Percentiles rank a stretch among this genome's conserved stretches.
Evolutionary conservation across 53 echinoderm and acorn worm species (phyloP).

Genomic region (Astropecten irregularis): DNA sequence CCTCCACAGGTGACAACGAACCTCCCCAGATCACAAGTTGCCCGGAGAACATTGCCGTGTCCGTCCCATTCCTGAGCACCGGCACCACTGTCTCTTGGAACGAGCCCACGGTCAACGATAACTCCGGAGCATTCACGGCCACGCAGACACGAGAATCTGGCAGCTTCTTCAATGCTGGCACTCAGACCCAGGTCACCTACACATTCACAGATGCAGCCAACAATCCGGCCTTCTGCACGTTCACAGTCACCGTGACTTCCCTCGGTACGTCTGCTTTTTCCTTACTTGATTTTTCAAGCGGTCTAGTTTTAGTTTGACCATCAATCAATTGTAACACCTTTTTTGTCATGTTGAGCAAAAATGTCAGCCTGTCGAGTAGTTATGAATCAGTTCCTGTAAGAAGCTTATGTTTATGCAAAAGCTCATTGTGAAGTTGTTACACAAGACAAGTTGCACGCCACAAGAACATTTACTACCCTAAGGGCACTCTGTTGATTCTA

Average conservation of each 20-base stretch:
- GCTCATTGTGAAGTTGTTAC: too few species aligned
- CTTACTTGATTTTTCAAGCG: too few species aligned
- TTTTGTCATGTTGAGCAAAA: too few species aligned
- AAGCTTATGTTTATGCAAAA: too few species aligned
- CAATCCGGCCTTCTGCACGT: slow-evolving; percentile 57
- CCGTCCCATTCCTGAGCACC: slow-evolving; percentile 49
- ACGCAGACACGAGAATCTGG: slow-evolving; percentile 43
- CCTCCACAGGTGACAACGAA: slow-evolving; percentile 27
- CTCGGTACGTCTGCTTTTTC: neutral
- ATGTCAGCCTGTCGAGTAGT: too few species aligned
- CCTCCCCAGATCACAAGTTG: slow-evolving; percentile 37
- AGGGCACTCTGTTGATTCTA: neutral
- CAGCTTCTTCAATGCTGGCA: slow-evolving; percentile 49
- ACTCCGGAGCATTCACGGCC: slow-evolving; percentile 50
- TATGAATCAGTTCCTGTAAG: too few species aligned
- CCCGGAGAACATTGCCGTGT: slow-evolving; percentile 9
- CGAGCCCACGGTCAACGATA: slow-evolving; percentile 57
- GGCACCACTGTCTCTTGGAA: slow-evolving; percentile 61
- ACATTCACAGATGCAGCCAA: slow-evolving; percentile 56
- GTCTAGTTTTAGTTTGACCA: too few species aligned
- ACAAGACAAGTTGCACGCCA: too few species aligned
- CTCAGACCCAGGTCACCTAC: slow-evolving; percentile 58
- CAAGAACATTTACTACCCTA: neutral
- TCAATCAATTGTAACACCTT: too few species aligned
- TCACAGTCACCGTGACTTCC: slow-evolving; percentile 54